Conservation (phyloP, 2,888 invertebrate species). For the Orchesellides sinensis region DNA sequence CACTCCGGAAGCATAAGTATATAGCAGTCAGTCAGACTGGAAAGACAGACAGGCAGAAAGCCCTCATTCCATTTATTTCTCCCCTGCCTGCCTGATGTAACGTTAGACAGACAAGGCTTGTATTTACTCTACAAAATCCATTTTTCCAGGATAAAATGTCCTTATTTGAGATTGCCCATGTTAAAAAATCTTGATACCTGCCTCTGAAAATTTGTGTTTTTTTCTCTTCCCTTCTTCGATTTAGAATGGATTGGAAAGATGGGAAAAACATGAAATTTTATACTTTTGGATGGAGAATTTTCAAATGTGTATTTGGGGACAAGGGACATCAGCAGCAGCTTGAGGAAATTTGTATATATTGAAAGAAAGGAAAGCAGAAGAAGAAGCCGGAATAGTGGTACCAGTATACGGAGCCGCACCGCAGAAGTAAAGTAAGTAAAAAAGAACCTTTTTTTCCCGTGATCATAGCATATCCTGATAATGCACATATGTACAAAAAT, state of each 20-base stretch:
- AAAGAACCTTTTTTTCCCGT: background rate
- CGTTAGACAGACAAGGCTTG: background rate
- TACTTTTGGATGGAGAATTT: too few relatives aligned
- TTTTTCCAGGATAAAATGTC: constrained; percentile 42
- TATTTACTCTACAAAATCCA: background rate
- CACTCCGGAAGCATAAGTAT: background rate
- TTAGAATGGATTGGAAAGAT: constrained; percentile 46
- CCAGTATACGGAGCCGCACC: too few relatives aligned
- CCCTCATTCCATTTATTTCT: constrained; percentile 55
- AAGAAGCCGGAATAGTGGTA: constrained; percentile 10
- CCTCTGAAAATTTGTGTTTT: background rate
- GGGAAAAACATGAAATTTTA: constrained; percentile 59
- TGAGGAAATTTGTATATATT: background rate
- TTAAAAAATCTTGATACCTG: background rate
- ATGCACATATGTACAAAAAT: constrained; percentile 7
- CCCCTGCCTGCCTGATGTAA: constrained; percentile 10
- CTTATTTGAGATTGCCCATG: constrained; percentile 43
- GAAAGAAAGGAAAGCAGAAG: constrained; percentile 27
- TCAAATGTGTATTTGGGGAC: too few relatives aligned
- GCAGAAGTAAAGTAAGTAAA: constrained; percentile 35
- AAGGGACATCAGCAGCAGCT: background rate
- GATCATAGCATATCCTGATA: too few relatives aligned
- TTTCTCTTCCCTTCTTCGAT: constrained; percentile 47
- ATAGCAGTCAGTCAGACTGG: background rate
- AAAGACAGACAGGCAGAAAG: constrained; percentile 1